A percentile compares a stretch with the other conserved stretches of the same genome.
Conservation (phyloP, 2,797 vertebrate genomes). For the Columba guinea region DNA sequence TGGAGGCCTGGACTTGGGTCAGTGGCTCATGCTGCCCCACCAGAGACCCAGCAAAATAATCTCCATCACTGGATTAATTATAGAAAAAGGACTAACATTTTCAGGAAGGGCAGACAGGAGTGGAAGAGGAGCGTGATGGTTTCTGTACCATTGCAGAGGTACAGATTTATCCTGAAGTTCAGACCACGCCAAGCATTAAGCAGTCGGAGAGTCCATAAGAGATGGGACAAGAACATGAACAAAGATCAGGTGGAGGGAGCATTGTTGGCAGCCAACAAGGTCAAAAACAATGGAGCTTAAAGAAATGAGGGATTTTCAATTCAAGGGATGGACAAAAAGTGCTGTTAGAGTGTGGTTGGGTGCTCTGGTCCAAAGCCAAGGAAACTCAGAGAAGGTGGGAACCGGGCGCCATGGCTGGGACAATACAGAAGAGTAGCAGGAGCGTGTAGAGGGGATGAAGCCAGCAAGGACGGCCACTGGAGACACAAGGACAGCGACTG, state of each 20-base stretch:
- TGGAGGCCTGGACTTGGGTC: background rate
- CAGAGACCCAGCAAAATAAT: background rate
- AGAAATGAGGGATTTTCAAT: background rate
- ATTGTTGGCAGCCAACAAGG: background rate
- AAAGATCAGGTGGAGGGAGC: background rate
- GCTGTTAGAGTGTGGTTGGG: background rate
- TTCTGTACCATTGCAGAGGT: background rate
- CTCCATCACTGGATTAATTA: background rate
- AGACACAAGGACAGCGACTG: background rate
- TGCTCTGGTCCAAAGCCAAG: background rate
- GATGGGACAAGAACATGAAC: background rate
- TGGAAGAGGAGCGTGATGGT: background rate
- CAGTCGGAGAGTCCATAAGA: fast-evolving
- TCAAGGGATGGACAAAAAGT: background rate
- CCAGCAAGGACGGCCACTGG: background rate
- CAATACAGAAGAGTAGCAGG: background rate
- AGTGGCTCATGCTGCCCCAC: background rate
- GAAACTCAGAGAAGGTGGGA: background rate
- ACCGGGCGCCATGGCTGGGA: fast-evolving
- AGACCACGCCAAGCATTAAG: background rate
- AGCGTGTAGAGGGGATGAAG: fast-evolving
- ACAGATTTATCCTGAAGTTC: background rate
- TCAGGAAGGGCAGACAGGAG: background rate
- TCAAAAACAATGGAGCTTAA: background rate
- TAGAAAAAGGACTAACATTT: background rate